Evolutionary conservation across 2,113 vertebrate genomes (phyloP), one percentile per base, ranked within the genome.

Genomic region (Falcunculus frontatus): DNA sequence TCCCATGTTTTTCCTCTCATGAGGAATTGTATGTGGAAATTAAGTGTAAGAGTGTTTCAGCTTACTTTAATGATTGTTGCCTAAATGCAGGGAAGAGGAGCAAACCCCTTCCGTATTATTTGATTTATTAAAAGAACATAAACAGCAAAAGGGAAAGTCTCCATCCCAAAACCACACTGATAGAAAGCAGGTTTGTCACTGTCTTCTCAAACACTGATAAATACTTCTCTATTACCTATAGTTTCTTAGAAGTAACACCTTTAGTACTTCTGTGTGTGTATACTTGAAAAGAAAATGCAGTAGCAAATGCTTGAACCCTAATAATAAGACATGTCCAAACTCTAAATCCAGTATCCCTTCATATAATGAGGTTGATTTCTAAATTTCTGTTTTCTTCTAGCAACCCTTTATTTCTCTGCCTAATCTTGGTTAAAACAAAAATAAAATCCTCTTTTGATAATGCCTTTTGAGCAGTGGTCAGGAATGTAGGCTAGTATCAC

Each of bases 401-500:
- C 35, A 68, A 39, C 37, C 10, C 7, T 85, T 67, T 35, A 47
- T 60, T 55, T 68, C 7, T 72, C 6, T 78, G 7, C 21, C 33
- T 46, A 42, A 59, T 73, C 9, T 77, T 86, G 14, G 6, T 22
- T 37, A 16, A 76, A 75, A 47, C 5, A 63, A 44, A 64, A 17
- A 16, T 5, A 10, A 39, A 60, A 33, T 39, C 8, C 13, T 49
- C 17, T 52, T 49, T 47, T 0, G 4, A 4, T 9, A 6, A 16
- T n/a, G 17, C 42, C 27, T 29, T 74, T 75, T 49, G 27, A 74
- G n/a, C 55, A 41, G 4, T 32, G 47, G 26, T 20, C 23, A 89
- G 46, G 30, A 84, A 60, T 59, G 35, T 63, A 10, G 4, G 10
- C 11, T 53, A 3, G 14, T 41, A 27, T 8, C 16, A 33, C 4